Conservation (phyloP, 2,113 vertebrate species). For the Melospiza melodia region DNA sequence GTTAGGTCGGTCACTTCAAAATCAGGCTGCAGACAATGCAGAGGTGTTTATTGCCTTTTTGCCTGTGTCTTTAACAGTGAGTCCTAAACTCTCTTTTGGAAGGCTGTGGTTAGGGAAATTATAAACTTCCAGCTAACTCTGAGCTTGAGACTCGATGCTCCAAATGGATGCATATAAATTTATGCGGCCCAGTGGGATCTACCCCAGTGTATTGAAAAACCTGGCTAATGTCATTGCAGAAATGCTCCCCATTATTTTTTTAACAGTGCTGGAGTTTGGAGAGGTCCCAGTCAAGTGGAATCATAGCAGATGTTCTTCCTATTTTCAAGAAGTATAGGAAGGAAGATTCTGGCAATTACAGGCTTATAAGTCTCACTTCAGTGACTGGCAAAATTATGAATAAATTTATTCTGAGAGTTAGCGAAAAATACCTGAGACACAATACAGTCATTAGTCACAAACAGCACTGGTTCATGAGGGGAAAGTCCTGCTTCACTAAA, state of each 20-base stretch:
- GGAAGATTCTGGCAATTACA: not conserved
- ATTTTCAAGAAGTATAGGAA: not conserved
- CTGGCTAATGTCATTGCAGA: rapidly evolving
- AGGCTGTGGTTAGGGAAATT: not conserved
- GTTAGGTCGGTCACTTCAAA: not conserved
- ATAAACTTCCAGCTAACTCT: not conserved
- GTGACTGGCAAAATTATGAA: not conserved
- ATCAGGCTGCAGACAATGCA: not conserved
- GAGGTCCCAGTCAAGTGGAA: not conserved
- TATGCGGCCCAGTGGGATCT: not conserved
- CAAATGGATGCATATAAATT: not conserved
- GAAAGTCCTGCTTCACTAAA: not conserved
- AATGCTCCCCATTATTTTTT: not conserved
- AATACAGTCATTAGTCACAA: not conserved
- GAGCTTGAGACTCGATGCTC: not conserved
- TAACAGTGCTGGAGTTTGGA: not conserved
- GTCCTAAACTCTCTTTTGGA: not conserved
- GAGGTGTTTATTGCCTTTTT: not conserved
- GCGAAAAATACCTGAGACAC: not conserved
- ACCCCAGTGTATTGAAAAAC: not conserved
- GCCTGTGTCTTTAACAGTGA: not conserved
- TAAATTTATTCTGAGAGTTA: not conserved
- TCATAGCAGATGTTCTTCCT: not conserved
- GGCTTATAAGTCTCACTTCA: not conserved
- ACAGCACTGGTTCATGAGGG: rapidly evolving